phyloP scores from a whole-genome alignment of 2,113 vertebrate species.

The Brevimyrus niger region DNA sequence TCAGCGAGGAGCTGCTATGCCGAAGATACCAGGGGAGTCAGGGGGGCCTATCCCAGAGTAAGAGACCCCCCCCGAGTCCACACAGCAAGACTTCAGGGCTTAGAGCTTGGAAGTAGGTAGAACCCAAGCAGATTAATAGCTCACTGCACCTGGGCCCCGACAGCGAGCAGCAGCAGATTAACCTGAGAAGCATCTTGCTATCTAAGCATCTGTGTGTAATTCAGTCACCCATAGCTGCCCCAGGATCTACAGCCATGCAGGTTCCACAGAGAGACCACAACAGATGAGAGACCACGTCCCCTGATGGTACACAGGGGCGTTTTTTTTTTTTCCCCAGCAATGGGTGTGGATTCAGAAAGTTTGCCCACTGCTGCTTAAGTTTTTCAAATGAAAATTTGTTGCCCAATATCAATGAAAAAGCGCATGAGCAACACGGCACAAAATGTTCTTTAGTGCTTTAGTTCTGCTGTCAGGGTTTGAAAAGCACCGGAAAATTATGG shows the following conservation, averaged over 20 bases:
- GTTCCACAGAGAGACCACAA: not conserved
- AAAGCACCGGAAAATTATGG: not conserved
- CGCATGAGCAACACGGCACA: not conserved
- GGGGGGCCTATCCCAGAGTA: not conserved
- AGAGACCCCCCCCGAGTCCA: not conserved
- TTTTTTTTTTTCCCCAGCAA: too few species aligned
- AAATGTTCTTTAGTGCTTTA: not conserved
- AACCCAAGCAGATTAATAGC: not conserved
- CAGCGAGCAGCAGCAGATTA: not conserved
- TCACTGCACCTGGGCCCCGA: not conserved
- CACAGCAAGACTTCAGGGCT: not conserved
- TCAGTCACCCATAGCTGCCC: not conserved
- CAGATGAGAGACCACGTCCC: not conserved
- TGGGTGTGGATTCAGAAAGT: not conserved
- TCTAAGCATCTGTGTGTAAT: not conserved
- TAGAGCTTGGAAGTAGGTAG: not conserved
- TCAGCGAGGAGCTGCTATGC: constrained; percentile 20
- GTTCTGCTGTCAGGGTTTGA: not conserved
- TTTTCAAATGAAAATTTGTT: not conserved
- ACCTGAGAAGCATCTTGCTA: not conserved
- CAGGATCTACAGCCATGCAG: not conserved
- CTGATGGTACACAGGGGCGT: not conserved
- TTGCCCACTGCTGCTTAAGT: not conserved
- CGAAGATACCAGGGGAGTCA: constrained; percentile 16
- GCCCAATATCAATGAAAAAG: not conserved